Base-by-base conservation (phyloP, 2,113 vertebrate genomes). In the Menura novaehollandiae region DNA sequence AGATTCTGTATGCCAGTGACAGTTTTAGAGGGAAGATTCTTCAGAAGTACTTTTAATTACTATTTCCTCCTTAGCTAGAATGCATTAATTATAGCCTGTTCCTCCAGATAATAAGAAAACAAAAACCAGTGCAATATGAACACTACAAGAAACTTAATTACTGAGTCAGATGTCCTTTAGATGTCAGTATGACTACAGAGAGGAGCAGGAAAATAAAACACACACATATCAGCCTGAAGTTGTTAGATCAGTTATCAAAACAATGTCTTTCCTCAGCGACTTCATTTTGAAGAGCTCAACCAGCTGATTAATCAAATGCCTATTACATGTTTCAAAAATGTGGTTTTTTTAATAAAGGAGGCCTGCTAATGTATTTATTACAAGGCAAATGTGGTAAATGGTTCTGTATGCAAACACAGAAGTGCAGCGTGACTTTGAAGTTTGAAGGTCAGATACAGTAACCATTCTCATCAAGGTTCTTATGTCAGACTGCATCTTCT, bases 391-490 rank as follows among this genome's bases (percentile, higher is more conserved):
- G 22, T 13, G 22, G 52, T 46, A 94, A 93, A 91, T 80, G 49
- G 44, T 49, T 81, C 78, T 78, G 83, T 69, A 93, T 63, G 67
- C 66, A 94, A 88, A 91, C 74, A 60, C 37, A 66, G 59, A 92
- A 92, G 71, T 58, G 76, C 43, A 91, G 75, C 32, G 79, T 74
- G 84, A 93, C 93, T 97, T 97, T 89, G 71, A 88, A 94, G 88
- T 95, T 28, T 97, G 95, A 98, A 98, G 96, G 96, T 97, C 97
- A 97, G 88, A 91, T 78, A 88, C 33, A 86, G 86, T 24, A 47
- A 85, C 62, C 5, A 13, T 77, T 83, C 85, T 53, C 86, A 91
- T 85, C 93, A 86, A 39, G 79, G 73, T 49, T 85, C 90, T 91
- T 67, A 84, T 49, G 71, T 30, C 76, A 37, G 39, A 81, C 68